Percentiles rank a stretch among this genome's conserved stretches.
These are phyloP conservation scores for Rhagoletis pomonella DNA, from an alignment of 1,140 invertebrate genomes.

Conservation along the genomic window DNA sequence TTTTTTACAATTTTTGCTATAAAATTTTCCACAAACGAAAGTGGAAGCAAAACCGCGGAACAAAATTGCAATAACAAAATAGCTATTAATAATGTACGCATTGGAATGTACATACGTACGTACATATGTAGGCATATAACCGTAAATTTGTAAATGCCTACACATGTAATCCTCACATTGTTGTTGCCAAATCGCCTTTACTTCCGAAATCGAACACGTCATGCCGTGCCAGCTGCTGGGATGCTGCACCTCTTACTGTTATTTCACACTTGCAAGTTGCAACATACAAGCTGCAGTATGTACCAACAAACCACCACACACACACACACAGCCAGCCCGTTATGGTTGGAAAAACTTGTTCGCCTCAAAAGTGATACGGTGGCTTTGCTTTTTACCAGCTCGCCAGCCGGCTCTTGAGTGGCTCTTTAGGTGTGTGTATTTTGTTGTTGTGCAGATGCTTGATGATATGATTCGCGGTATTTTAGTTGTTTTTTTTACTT, in stretches of 20 bases:
- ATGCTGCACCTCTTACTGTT: not conserved
- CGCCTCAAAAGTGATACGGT: not conserved
- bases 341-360: conserved; percentile 19
- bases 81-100: not conserved
- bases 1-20: not conserved
- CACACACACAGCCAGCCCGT: not conserved
- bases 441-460: not conserved
- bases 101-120: no score
- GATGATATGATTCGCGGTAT: not conserved
- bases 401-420: not conserved
- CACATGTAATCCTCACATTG: not conserved
- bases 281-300: no score
- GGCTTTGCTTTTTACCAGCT: not conserved
- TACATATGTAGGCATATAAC: not conserved
- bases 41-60: not conserved
- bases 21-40: conserved; percentile 6
- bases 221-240: not conserved
- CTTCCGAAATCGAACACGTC: not conserved
- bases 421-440: not conserved
- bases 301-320: no score
- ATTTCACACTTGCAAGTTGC: not conserved
- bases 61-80: not conserved
- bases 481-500: not conserved
- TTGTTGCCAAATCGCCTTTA: not conserved
- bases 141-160: not conserved